These are phyloP conservation scores for Patella vulgata DNA, from an alignment of 1,140 invertebrate genomes.

Conservation along the genomic window DNA sequence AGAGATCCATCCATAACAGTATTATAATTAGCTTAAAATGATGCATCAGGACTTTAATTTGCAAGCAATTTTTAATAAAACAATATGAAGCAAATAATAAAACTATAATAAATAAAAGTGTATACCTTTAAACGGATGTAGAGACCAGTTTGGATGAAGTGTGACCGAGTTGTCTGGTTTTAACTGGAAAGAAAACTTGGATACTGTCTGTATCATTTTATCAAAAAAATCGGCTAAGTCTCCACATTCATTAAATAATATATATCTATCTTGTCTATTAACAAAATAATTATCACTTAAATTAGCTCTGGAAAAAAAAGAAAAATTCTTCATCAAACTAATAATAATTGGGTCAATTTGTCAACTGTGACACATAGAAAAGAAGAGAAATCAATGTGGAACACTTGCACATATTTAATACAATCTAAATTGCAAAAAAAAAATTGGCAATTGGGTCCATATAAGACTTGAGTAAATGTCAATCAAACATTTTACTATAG, in stretches of 20 bases:
- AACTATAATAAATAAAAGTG: no score
- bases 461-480: no score
- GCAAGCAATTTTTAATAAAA: no score
- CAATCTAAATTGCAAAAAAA: no score
- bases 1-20: no score
- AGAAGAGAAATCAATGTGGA: neutral
- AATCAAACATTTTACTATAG: no score
- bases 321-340: neutral
- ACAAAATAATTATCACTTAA: constrained; percentile 97
- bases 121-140: constrained; percentile 68
- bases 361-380: neutral
- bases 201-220: constrained; percentile 69
- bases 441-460: no score
- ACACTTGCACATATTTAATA: no score
- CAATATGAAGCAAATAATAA: no score
- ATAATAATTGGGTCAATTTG: neutral
- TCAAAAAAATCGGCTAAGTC: constrained; percentile 86
- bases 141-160: constrained; percentile 55
- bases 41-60: no score
- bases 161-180: constrained; percentile 53
- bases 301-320: constrained; percentile 80
- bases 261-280: constrained; percentile 96
- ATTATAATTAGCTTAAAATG: no score
- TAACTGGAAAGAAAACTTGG: constrained; percentile 69
- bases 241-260: constrained; percentile 84